A percentile compares a stretch with the other conserved stretches of the same genome.
phyloP scores from a whole-genome alignment of 1,140 invertebrate genomes.

The Drosophila eugracilis region DNA sequence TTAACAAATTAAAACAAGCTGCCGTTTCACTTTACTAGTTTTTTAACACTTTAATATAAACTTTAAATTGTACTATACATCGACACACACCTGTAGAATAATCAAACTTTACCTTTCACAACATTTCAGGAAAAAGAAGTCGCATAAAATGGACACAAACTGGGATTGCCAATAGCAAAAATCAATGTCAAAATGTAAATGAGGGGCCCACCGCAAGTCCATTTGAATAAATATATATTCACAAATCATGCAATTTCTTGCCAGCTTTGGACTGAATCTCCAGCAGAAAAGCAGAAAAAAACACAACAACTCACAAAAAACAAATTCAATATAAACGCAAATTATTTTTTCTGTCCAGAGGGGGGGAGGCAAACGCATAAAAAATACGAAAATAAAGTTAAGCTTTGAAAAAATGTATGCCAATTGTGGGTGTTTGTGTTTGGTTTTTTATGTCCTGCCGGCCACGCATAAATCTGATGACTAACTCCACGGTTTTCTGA shows the following conservation, averaged over 20 bases:
- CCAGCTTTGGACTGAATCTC: slow-evolving; percentile 20
- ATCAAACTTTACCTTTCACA: not conserved
- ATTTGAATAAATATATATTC: slow-evolving; percentile 73
- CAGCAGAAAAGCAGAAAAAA: slow-evolving; percentile 6
- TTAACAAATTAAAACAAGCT: not conserved
- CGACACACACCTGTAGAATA: not conserved
- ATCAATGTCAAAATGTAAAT: slow-evolving; percentile 63
- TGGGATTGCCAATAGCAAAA: slow-evolving; percentile 37
- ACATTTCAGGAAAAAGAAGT: not conserved
- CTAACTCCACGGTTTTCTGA: slow-evolving; percentile 21
- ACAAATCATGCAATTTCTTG: slow-evolving; percentile 59
- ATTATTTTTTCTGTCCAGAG: slow-evolving; percentile 59
- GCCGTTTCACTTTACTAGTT: not conserved
- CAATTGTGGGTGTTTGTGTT: slow-evolving; percentile 20
- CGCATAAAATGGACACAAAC: slow-evolving; percentile 18
- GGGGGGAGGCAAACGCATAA: slow-evolving; percentile 11
- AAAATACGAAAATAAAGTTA: slow-evolving; percentile 1
- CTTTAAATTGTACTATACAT: no score
- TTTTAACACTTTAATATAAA: not conserved
- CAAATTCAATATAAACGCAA: slow-evolving; percentile 76
- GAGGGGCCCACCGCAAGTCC: slow-evolving; percentile 1
- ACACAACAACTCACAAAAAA: slow-evolving; percentile 18
- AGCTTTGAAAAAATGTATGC: slow-evolving; percentile 22
- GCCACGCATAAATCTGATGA: slow-evolving; percentile 45
- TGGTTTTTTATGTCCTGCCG: slow-evolving; percentile 41